These are phyloP conservation scores for Oxyruncus cristatus DNA, from an alignment of 2,113 vertebrate species.

Conservation along the genomic window DNA sequence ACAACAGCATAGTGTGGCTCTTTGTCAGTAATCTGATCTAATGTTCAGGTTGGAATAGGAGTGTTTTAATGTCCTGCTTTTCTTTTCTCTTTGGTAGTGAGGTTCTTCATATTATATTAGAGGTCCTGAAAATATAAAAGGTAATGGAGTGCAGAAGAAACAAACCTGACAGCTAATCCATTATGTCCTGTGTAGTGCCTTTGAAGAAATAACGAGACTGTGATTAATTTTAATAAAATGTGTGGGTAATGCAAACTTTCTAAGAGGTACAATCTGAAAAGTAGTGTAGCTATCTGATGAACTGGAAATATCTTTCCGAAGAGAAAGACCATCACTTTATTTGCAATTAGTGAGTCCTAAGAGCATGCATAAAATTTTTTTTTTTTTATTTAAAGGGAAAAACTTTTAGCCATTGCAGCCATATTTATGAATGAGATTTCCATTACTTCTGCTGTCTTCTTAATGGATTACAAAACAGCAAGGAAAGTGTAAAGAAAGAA, in stretches of 20 bases:
- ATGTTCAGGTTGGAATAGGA: background rate
- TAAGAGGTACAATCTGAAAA: background rate
- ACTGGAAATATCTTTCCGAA: background rate
- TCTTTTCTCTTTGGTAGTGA: background rate
- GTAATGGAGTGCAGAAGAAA: background rate
- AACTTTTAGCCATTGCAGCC: background rate
- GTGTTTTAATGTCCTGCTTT: background rate
- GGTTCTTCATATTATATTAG: background rate
- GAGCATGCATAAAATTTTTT: background rate
- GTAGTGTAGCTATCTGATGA: background rate
- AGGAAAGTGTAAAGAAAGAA: background rate
- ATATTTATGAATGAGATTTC: background rate
- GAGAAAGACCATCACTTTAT: background rate
- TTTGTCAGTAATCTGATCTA: background rate
- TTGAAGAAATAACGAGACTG: background rate
- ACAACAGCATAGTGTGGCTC: background rate
- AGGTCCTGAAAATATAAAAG: background rate
- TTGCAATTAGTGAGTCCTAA: background rate
- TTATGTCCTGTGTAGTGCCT: background rate
- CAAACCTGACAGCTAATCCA: background rate
- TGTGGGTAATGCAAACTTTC: background rate
- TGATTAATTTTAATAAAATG: conserved; percentile 22
- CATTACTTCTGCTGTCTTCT: background rate
- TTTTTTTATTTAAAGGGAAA: background rate
- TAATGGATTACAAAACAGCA: background rate